Evolutionary conservation across 2,113 vertebrate genomes (phyloP), one percentile per base, ranked within the genome.

Genomic region (Peromyscus californicus): DNA sequence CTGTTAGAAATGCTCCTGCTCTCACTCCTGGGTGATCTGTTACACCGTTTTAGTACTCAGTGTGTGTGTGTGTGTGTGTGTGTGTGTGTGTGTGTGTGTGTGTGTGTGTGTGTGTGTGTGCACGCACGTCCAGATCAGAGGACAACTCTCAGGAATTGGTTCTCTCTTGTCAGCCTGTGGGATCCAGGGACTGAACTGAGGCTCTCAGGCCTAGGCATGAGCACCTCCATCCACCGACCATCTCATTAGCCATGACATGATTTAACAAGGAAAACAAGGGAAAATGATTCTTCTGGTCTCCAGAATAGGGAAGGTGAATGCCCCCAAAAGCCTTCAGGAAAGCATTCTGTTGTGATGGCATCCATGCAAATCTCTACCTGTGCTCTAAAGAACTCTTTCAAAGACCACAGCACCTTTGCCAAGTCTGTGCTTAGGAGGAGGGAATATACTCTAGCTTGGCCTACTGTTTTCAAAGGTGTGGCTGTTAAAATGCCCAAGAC

Each of bases 291-390:
- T 93, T 72, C 31, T 24, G 85, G n/a, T 80, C 36, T 86, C 45
- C 24, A 75, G 86, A 96, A 95, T 69, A 82, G 83, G 45, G 85
- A 93, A 63, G 72, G 21, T 78, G 61, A 61, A 42, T 51, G 61
- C 70, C 75, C 61, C 54, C 42, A n/a, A 90, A 63, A 24, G n/a
- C 70, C 72, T 93, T 16, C 10, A 12, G 16, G 76, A 91, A 39
- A 79, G 63, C 17, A 22, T 94, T 76, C 83, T 78, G 22, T n/a
- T 72, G 59, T 72, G 19, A 59, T 1, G 36, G 17, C 39, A 48
- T 31, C 65, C 63, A 16, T 19, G 33, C 91, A 67, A 63, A 78
- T 39, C 92, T 95, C 79, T 26, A 75, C 8, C 15, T 8, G 2
- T 51, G 65, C 48, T 79, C 61, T 80, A 78, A 70, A 89, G n/a